These are phyloP conservation scores for Epinephelus lanceolatus DNA, from an alignment of 2,113 vertebrate species.

Conservation along the genomic window DNA sequence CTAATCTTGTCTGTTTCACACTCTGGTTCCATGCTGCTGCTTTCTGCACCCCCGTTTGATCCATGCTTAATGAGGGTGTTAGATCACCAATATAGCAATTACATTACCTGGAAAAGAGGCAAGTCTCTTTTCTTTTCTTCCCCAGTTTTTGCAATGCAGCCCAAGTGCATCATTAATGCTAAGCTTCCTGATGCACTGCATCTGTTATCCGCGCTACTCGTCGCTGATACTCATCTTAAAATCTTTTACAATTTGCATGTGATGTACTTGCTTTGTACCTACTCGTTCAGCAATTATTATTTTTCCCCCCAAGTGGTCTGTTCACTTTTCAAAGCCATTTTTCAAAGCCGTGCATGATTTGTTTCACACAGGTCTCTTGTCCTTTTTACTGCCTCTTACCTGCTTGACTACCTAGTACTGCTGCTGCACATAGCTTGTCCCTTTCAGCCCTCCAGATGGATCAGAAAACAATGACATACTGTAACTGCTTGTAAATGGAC, in stretches of 20 bases:
- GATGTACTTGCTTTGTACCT: conserved; percentile 37
- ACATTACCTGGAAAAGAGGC: conserved; percentile 71
- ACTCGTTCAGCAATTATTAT: conserved; percentile 35
- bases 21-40: conserved; percentile 58
- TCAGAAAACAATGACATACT: conserved; percentile 18
- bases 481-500: neutral
- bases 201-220: conserved; percentile 35
- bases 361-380: conserved; percentile 43
- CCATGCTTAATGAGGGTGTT: conserved; percentile 78
- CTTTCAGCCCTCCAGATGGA: neutral
- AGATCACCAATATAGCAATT: conserved; percentile 77
- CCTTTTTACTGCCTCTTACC: conserved; percentile 21
- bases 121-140: conserved; percentile 41
- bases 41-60: conserved; percentile 75
- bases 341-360: conserved; percentile 45
- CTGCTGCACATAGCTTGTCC: conserved; percentile 4
- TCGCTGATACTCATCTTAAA: conserved; percentile 14
- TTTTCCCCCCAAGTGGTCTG: conserved; percentile 4
- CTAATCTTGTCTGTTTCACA: conserved; percentile 78
- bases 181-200: conserved; percentile 38
- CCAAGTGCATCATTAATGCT: conserved; percentile 58
- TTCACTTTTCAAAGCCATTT: conserved; percentile 45
- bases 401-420: conserved; percentile 16
- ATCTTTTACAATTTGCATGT: conserved; percentile 36
- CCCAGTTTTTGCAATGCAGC: conserved; percentile 51